Conservation (phyloP, 2,113 vertebrate species). For the Dipodomys spectabilis region DNA sequence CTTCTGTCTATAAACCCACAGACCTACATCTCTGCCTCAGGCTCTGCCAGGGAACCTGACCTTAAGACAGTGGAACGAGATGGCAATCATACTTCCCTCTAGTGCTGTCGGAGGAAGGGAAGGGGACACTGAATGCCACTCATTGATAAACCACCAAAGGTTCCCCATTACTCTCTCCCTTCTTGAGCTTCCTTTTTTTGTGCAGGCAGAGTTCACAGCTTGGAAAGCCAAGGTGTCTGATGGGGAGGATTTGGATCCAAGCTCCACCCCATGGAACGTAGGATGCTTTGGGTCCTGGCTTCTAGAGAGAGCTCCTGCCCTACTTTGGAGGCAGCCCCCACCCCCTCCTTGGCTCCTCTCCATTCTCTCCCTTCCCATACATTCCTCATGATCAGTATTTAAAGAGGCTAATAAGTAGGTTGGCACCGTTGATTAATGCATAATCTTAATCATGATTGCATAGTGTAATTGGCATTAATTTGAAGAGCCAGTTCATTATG, state of each 20-base stretch:
- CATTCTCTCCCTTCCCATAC: conserved; percentile 80
- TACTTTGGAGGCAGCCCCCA: not conserved
- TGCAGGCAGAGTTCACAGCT: not conserved
- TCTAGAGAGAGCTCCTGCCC: not conserved
- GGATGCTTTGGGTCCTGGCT: conserved; percentile 40
- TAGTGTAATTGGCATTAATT: conserved; percentile 89
- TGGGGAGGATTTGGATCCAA: not conserved
- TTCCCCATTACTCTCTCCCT: not conserved
- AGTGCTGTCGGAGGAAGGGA: not conserved
- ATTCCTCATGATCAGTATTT: conserved; percentile 83
- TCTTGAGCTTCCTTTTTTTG: not conserved
- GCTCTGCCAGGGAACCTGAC: not conserved
- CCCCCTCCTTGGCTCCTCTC: conserved; percentile 67
- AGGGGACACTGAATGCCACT: not conserved
- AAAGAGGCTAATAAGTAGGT: conserved; percentile 89
- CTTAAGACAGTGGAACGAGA: not conserved
- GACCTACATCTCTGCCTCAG: not conserved
- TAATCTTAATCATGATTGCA: conserved; percentile 90
- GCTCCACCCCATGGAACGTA: not conserved
- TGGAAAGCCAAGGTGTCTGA: not conserved
- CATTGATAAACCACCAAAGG: not conserved
- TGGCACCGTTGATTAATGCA: conserved; percentile 89
- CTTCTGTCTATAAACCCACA: not conserved
- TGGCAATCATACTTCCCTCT: not conserved
- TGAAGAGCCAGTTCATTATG: conserved; percentile 89